Evolutionary conservation across 2,113 vertebrate species (phyloP), one percentile per base, ranked within the genome.

Genomic region (Peromyscus californicus): DNA sequence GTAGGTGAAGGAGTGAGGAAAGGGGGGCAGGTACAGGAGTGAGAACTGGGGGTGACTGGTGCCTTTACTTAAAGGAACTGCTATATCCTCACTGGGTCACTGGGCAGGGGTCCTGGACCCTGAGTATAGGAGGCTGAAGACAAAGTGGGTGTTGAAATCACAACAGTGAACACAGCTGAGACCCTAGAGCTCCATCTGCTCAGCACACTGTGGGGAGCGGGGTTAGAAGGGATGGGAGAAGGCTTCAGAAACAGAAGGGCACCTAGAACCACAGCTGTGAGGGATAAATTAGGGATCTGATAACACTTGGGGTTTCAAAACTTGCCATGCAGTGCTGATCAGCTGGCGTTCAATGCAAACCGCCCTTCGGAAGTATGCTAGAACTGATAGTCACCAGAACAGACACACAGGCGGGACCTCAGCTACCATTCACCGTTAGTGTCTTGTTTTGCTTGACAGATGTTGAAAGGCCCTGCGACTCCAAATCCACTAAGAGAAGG

Each of bases 211-310:
- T 13, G 61, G 48, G 79, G 26, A 16, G 57, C 39, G 26, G 61
- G 4, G 11, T 16, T 42, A 7, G 24, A 29, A 39, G 24, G 57
- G 72, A 54, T 21, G 0, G 3, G 19, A 74, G n/a, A 88, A 79
- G 75, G 13, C 70, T 86, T 48, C 83, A 87, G 83, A 93, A 96
- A 74, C 13, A 19, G 76, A 94, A 89, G 54, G 67, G 42, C 26
- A 3, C 57, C 92, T 54, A 59, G 84, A 97, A 92, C 45, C 84
- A 82, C 45, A 95, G 69, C 78, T 83, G 80, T 48, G 72, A 85
- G 21, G 24, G 93, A 76, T 72, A 70, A 89, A 95, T 76, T 31
- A 78, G 54, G 3, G 42, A 86, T 29, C 72, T 65, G 82, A 51
- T 22, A 85, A 86, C 61, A 83, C 24, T 85, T 59, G 33, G 16